Evolutionary conservation across 2,797 vertebrate species (phyloP), one percentile per base, ranked within the genome.

Genomic region (Spheniscus humboldti): DNA sequence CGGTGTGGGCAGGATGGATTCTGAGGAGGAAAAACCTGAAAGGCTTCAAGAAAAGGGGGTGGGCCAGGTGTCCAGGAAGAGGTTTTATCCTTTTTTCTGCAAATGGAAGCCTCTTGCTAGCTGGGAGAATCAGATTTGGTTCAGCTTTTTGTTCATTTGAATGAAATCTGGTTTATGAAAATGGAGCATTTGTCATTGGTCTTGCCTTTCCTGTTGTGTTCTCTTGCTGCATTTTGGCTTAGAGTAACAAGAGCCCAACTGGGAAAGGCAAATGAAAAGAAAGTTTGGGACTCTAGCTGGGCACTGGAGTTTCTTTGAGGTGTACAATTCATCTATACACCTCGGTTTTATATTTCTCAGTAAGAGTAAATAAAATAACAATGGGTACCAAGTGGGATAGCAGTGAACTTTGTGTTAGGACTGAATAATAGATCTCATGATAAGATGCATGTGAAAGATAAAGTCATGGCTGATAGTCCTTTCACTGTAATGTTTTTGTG

Each of bases 81-180:
- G 18, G 57, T 80, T 92, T 83, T 48, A 71, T 69, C 7, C 12
- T 28, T 31, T 82, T 68, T 90, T 35, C 67, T 56, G 10, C 18
- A 56, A 69, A 73, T 82, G 67, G 63, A 94, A 94, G 73, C 47
- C 7, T 86, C n/a, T 86, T 84, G 37, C 52, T 86, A 33, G 39
- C 23, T 83, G 35, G 57, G 45, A 89, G 77, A 92, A 89, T 85
- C 37, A 50, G 28, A 79, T 75, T 90, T 81, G 13, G 11, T 84
- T 92, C 60, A 62, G 24, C 24, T 77, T 88, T 94, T 88, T 83
- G 48, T 74, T 88, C 30, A 81, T 91, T 91, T 92, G 88, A 95
- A 94, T 96, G 41, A 92, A 90, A 79, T 45, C 62, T 88, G 22
- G 50, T 83, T 91, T 88, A 94, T 86, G 79, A 47, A 95, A 94